A percentile compares a stretch with the other conserved stretches of the same genome.
These are phyloP conservation scores for Erpobdella octoculata DNA, from an alignment of 2,888 invertebrate species.

Conservation along the genomic window DNA sequence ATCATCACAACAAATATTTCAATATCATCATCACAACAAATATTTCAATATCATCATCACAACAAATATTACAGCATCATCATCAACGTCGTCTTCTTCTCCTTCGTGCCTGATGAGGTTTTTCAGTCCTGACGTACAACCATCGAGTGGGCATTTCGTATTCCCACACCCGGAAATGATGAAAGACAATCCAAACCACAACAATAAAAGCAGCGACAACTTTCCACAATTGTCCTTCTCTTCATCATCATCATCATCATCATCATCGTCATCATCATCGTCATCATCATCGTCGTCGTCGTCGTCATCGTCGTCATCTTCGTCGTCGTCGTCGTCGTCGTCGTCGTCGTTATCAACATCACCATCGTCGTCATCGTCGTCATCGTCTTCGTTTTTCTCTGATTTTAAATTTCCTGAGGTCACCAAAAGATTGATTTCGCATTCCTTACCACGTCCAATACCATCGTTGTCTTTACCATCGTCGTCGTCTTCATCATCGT, in stretches of 20 bases:
- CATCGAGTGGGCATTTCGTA: neutral
- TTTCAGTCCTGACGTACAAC: neutral
- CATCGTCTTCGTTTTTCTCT: too few species aligned
- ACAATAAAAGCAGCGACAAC: neutral
- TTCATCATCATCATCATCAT: neutral
- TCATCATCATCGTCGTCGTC: neutral
- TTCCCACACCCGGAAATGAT: neutral
- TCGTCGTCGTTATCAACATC: too few species aligned
- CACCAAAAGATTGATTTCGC: too few species aligned
- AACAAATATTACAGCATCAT: neutral
- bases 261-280: neutral
- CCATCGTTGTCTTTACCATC: neutral
- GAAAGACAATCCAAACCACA: neutral
- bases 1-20: neutral
- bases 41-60: too few species aligned
- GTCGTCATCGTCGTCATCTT: neutral
- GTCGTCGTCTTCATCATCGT: neutral
- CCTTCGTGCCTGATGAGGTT: neutral
- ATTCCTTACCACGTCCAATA: neutral
- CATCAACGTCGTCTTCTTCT: neutral
- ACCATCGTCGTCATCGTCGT: too few species aligned
- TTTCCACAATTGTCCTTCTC: too few species aligned
- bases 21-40: neutral
- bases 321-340: neutral
- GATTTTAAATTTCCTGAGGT: too few species aligned